Evolutionary conservation across 1,140 invertebrate species (phyloP).

Genomic region (Notospermus geniculatus): DNA sequence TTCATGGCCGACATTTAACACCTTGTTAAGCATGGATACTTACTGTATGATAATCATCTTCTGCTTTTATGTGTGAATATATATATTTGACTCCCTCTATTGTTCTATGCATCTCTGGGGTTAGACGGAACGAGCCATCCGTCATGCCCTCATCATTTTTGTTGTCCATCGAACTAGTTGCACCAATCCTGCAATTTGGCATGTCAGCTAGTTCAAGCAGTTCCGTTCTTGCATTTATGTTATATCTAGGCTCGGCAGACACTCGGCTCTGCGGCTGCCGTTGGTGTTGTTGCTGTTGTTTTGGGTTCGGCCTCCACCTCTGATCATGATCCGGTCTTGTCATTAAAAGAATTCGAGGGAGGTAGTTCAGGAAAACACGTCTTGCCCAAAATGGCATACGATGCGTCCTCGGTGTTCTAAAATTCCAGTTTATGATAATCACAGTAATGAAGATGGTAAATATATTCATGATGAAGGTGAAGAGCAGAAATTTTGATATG

Average conservation of each 20-base stretch:
- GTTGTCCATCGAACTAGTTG: slow-evolving; percentile 35
- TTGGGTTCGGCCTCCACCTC: slow-evolving; percentile 30
- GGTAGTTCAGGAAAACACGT: slow-evolving; percentile 49
- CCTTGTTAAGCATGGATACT: too few relatives aligned
- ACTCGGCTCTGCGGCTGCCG: slow-evolving; percentile 30
- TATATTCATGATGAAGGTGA: slow-evolving; percentile 99
- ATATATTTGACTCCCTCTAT: slow-evolving; percentile 59
- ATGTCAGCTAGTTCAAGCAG: slow-evolving; percentile 91
- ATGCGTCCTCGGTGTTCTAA: slow-evolving; percentile 84
- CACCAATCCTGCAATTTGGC: slow-evolving; percentile 85
- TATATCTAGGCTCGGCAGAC: slow-evolving; percentile 56
- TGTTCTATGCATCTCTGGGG: slow-evolving; percentile 47
- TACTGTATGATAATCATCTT: slow-evolving; percentile 49
- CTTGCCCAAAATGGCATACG: slow-evolving; percentile 55
- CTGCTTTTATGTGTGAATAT: slow-evolving; percentile 51
- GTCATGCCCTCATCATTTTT: slow-evolving; percentile 1
- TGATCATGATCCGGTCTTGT: slow-evolving; percentile 51
- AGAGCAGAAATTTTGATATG: slow-evolving; percentile 97
- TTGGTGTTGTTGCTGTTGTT: slow-evolving; percentile 22
- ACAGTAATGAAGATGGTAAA: slow-evolving; percentile 98
- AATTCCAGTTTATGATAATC: slow-evolving; percentile 99
- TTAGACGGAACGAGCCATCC: slow-evolving; percentile 65
- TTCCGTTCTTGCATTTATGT: slow-evolving; percentile 64
- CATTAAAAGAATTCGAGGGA: slow-evolving; percentile 53
- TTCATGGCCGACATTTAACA: too few relatives aligned